Evolutionary conservation across 2,888 invertebrate species (phyloP).

Genomic region (Drosophila antonietae): DNA sequence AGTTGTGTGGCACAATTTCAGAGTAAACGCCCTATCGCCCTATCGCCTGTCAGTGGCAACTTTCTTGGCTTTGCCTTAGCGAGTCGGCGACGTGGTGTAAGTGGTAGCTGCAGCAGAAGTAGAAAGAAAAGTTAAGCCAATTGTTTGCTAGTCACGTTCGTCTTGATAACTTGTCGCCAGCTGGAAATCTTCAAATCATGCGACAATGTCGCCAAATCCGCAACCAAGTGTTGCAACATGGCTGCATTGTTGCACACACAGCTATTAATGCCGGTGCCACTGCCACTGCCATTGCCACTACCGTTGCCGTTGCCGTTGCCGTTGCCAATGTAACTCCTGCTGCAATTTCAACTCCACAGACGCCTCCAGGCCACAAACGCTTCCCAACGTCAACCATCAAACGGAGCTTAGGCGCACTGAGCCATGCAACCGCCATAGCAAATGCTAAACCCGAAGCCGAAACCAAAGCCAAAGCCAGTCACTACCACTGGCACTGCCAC

Average conservation of each 20-base stretch:
- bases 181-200: conserved; percentile 75
- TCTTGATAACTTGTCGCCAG: conserved; percentile 79
- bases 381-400: conserved; percentile 61
- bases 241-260: conserved; percentile 53
- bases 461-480: neutral
- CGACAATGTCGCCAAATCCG: conserved; percentile 77
- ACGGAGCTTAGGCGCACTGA: conserved; percentile 70
- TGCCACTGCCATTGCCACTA: conserved; percentile 16
- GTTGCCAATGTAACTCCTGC: conserved; percentile 7
- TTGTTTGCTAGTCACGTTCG: conserved; percentile 78
- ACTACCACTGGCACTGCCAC: conserved; percentile 11
- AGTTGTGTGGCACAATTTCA: conserved; percentile 48
- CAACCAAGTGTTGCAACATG: conserved; percentile 71
- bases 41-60: conserved; percentile 41
- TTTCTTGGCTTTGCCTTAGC: conserved; percentile 17
- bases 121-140: conserved; percentile 65
- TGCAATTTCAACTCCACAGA: conserved; percentile 4
- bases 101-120: conserved; percentile 13
- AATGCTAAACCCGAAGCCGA: conserved; percentile 8
- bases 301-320: conserved; percentile 18
- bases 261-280: conserved; percentile 27
- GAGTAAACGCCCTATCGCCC: conserved; percentile 47
- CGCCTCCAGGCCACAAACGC: conserved; percentile 41
- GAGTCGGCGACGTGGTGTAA: neutral
- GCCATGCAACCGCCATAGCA: conserved; percentile 57